Evolutionary conservation across 2,797 vertebrate species (phyloP).

Genomic region (Enteromius paludinosus): DNA sequence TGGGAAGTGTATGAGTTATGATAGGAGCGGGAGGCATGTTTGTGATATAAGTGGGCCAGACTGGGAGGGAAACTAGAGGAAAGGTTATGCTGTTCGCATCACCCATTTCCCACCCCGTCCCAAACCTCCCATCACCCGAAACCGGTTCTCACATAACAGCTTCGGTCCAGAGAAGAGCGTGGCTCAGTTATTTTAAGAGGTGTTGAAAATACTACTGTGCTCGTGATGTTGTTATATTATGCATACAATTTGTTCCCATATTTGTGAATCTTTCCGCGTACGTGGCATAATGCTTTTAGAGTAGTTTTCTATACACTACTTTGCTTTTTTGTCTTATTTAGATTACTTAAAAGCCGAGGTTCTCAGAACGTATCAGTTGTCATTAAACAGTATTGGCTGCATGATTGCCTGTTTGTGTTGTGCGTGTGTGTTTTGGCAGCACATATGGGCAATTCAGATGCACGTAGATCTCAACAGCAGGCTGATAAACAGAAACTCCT

Average conservation of each 20-base stretch:
- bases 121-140: conserved; percentile 58
- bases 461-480: conserved; percentile 41
- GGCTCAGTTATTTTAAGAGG: conserved; percentile 63
- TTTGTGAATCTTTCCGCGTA: not conserved
- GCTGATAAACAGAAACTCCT: conserved; percentile 51
- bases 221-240: conserved; percentile 10
- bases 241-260: not conserved
- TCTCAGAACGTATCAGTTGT: not conserved
- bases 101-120: conserved; percentile 68
- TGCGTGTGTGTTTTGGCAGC: conserved; percentile 12
- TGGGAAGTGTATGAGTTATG: conserved; percentile 60
- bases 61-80: conserved; percentile 78
- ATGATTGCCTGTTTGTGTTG: not conserved
- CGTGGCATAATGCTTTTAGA: not conserved
- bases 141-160: conserved; percentile 47
- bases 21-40: conserved; percentile 66
- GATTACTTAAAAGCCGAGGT: not conserved
- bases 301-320: not conserved
- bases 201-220: conserved; percentile 73
- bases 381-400: conserved; percentile 2
- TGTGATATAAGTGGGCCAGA: conserved; percentile 74
- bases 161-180: conserved; percentile 64
- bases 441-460: conserved; percentile 28
- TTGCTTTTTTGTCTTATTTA: not conserved
- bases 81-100: conserved; percentile 78